These are phyloP conservation scores for Alsophila aescularia DNA, from an alignment of 2,888 invertebrate species.

Conservation along the genomic window DNA sequence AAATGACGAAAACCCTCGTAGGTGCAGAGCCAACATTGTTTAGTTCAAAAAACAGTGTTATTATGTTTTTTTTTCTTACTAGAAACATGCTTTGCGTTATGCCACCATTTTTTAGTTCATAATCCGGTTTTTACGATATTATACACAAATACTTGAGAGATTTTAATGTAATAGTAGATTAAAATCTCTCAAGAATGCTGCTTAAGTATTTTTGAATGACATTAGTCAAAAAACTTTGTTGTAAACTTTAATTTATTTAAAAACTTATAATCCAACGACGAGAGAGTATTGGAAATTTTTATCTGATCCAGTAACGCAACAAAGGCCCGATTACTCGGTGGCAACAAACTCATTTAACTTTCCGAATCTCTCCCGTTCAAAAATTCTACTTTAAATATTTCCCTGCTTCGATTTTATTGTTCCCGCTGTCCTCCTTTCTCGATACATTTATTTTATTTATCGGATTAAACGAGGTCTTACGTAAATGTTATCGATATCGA, in stretches of 20 bases:
- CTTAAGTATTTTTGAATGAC: neutral
- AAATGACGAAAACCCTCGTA: too few relatives aligned
- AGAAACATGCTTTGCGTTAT: too few relatives aligned
- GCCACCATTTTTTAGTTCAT: too few relatives aligned
- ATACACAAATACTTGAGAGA: too few relatives aligned
- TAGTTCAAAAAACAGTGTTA: too few relatives aligned
- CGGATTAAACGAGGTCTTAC: conserved; percentile 62
- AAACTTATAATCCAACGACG: conserved; percentile 34
- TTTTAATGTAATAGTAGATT: too few relatives aligned
- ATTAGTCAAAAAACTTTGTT: neutral
- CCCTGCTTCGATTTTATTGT: conserved; percentile 77
- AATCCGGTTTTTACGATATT: too few relatives aligned
- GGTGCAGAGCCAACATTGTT: too few relatives aligned
- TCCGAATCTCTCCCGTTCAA: conserved; percentile 70
- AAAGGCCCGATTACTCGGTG: conserved; percentile 69
- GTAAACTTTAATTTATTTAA: conserved; percentile 22
- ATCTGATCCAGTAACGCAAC: conserved; percentile 74
- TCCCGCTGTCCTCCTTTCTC: conserved; percentile 65
- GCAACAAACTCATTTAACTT: conserved; percentile 83
- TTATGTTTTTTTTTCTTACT: too few relatives aligned
- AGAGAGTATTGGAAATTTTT: conserved; percentile 60
- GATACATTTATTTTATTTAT: conserved; percentile 77
- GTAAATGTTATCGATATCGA: conserved; percentile 37
- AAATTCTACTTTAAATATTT: conserved; percentile 72
- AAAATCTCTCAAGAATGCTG: neutral